A percentile compares a stretch with the other conserved stretches of the same genome.
phyloP scores from a whole-genome alignment of 2,113 vertebrate genomes.

The Chauna torquata region DNA sequence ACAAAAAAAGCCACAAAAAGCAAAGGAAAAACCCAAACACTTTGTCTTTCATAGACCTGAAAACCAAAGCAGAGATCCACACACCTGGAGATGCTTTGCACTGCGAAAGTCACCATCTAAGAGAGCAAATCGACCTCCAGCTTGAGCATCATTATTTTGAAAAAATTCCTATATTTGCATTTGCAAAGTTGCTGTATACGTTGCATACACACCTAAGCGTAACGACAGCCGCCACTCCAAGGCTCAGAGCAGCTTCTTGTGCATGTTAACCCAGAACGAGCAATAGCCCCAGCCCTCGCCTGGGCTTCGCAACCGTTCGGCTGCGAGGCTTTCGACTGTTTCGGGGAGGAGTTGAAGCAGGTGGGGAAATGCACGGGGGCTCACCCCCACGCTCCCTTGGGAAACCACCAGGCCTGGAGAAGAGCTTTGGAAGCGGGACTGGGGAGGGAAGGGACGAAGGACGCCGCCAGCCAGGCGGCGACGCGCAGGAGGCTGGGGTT shows the following conservation, averaged over 20 bases:
- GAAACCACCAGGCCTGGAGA: not conserved
- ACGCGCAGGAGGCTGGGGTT: accelerated
- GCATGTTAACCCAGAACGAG: accelerated
- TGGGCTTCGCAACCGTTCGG: accelerated
- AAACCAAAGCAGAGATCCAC: not conserved
- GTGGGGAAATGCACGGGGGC: accelerated
- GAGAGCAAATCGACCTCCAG: not conserved
- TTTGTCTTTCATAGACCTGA: not conserved
- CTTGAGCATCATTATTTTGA: accelerated
- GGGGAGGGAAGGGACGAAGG: not conserved
- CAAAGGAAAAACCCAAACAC: not conserved
- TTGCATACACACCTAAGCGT: accelerated
- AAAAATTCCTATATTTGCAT: not conserved
- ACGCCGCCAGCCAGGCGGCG: accelerated
- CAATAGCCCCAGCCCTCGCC: not conserved
- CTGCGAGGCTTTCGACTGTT: not conserved
- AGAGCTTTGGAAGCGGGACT: not conserved
- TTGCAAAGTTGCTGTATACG: accelerated
- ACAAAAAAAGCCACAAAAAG: not conserved
- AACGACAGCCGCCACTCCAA: accelerated
- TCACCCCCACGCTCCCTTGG: not conserved
- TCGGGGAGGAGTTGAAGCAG: not conserved
- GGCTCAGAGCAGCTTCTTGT: not conserved
- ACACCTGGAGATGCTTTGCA: not conserved
- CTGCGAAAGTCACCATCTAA: not conserved